Evolutionary conservation across 2,797 vertebrate genomes (phyloP).

Genomic region (Mormyrus hasselquistii): DNA sequence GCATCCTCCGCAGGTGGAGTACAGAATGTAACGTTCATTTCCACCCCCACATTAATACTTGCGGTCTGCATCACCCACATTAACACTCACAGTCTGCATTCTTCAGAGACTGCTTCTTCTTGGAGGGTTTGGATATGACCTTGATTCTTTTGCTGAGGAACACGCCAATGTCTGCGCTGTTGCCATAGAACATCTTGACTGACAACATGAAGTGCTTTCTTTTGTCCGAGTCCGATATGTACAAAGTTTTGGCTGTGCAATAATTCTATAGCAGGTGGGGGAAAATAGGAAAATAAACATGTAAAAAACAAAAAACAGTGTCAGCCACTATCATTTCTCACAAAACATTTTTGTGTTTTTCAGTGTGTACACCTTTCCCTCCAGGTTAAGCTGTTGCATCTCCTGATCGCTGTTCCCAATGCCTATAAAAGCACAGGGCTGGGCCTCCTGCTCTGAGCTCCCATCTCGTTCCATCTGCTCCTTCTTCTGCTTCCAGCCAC

Average conservation of each 20-base stretch:
- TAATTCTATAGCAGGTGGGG: slow-evolving; percentile 72
- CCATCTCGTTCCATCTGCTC: slow-evolving; percentile 97
- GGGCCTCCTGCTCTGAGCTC: slow-evolving; percentile 93
- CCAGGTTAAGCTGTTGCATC: slow-evolving; percentile 97
- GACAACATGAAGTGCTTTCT: slow-evolving; percentile 99
- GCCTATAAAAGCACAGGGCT: slow-evolving; percentile 96
- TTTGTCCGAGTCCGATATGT: slow-evolving; percentile 99
- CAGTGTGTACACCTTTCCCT: slow-evolving; percentile 83
- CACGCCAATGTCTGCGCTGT: slow-evolving; percentile 94
- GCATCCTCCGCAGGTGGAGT: not conserved
- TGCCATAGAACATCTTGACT: slow-evolving; percentile 98
- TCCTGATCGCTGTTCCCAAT: slow-evolving; percentile 99
- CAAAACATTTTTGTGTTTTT: not conserved
- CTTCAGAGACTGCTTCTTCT: slow-evolving; percentile 98
- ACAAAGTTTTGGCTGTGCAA: slow-evolving; percentile 99
- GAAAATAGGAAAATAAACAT: not conserved
- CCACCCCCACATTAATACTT: not conserved
- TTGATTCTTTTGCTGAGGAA: slow-evolving; percentile 99
- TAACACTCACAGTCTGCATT: slow-evolving; percentile 88
- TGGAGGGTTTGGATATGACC: slow-evolving; percentile 98
- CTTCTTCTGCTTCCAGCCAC: slow-evolving; percentile 99
- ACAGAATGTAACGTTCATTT: not conserved
- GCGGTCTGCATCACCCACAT: not conserved
- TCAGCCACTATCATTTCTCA: not conserved
- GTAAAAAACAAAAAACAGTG: not conserved